Percentiles rank a stretch among this genome's conserved stretches.
Conservation (phyloP, 2,113 vertebrate genomes). For the Dendrocopos noguchii region DNA sequence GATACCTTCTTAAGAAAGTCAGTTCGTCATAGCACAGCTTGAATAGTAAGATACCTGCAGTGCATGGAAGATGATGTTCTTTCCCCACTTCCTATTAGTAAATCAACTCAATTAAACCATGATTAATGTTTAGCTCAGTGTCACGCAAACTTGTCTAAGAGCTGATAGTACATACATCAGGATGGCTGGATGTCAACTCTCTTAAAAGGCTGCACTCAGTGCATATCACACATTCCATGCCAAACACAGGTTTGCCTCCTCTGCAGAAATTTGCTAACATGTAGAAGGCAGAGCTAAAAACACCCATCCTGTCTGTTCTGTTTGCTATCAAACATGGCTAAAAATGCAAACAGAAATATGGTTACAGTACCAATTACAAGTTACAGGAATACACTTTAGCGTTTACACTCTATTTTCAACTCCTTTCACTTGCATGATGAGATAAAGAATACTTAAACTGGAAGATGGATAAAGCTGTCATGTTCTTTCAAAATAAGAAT, state of each 20-base stretch:
- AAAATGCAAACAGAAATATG: background rate
- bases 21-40: background rate
- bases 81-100: background rate
- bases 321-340: background rate
- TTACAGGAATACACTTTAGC: background rate
- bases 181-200: background rate
- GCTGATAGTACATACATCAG: slow-evolving; percentile 6
- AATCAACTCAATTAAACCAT: slow-evolving; percentile 28
- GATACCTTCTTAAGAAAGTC: background rate
- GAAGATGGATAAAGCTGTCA: background rate
- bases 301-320: background rate
- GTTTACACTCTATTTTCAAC: background rate
- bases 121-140: slow-evolving; percentile 30
- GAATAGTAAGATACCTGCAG: background rate
- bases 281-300: background rate
- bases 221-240: background rate
- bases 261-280: background rate
- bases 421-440: background rate
- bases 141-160: slow-evolving; percentile 23
- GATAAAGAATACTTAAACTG: background rate
- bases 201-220: background rate
- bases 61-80: background rate
- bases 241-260: background rate
- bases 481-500: background rate
- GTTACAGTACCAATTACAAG: background rate